Percentiles rank a stretch among this genome's conserved stretches.
These are phyloP conservation scores for Catalaphyllia jardinei DNA, from an alignment of 64 coral and sea anemone species.

Conservation along the genomic window DNA sequence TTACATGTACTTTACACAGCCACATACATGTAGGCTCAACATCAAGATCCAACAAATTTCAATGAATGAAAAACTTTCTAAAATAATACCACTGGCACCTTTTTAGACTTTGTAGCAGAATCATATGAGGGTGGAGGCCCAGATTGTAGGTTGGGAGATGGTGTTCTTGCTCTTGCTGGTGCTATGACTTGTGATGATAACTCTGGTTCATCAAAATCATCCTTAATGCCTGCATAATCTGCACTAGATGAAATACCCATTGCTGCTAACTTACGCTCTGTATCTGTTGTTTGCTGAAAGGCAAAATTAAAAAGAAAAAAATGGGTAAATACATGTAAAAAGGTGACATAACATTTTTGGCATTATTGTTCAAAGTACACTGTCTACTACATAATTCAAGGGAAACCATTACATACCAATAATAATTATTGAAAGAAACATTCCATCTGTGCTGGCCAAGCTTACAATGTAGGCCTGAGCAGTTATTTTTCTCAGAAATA, in stretches of 20 bases:
- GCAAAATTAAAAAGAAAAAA: neutral
- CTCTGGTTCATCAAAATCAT: conserved; percentile 81
- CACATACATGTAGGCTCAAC: no score
- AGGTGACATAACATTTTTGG: no score
- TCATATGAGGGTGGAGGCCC: conserved; percentile 51
- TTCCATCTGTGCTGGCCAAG: no score
- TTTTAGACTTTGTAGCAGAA: conserved; percentile 49
- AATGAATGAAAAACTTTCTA: neutral
- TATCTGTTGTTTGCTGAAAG: conserved; percentile 85
- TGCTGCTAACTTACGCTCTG: conserved; percentile 92
- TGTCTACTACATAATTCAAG: no score
- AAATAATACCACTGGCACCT: conserved; percentile 21
- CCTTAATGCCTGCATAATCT: conserved; percentile 75
- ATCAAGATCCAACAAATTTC: no score
- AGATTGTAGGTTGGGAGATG: conserved; percentile 68
- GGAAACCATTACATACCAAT: no score
- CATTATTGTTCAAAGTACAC: no score
- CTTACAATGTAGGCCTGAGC: no score
- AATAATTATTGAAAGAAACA: no score
- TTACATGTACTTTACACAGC: no score
- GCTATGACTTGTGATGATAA: conserved; percentile 76
- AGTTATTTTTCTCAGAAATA: no score
- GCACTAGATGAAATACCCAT: conserved; percentile 97
- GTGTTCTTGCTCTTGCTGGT: conserved; percentile 70
- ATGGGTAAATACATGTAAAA: neutral